These are phyloP conservation scores for Chascanopsetta lugubris DNA, from an alignment of 2,113 vertebrate species.

Conservation along the genomic window DNA sequence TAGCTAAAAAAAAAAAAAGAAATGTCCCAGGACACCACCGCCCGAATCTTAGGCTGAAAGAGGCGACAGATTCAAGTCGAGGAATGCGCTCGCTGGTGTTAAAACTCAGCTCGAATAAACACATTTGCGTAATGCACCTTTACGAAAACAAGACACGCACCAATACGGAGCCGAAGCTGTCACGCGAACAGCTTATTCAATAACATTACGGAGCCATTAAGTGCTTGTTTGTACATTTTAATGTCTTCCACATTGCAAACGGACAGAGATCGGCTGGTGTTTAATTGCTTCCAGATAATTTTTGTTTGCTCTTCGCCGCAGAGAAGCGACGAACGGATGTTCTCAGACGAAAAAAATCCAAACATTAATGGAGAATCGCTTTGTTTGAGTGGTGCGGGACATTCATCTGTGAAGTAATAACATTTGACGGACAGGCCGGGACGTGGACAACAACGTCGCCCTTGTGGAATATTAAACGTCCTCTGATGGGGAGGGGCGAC, in stretches of 20 bases:
- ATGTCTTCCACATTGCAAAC: conserved; percentile 38
- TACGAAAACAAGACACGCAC: too few species aligned
- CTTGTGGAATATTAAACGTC: conserved; percentile 56
- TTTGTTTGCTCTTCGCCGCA: conserved; percentile 15
- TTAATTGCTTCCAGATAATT: conserved; percentile 42
- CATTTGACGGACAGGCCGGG: conserved; percentile 48
- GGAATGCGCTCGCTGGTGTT: too few species aligned
- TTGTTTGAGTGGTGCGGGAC: neutral
- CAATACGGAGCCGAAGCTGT: neutral
- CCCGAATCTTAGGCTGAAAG: too few species aligned
- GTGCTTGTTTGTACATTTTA: conserved; percentile 30
- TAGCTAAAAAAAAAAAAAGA: too few species aligned
- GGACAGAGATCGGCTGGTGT: conserved; percentile 33
- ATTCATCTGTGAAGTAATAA: conserved; percentile 50
- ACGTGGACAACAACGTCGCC: conserved; percentile 28
- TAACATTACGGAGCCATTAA: conserved; percentile 20
- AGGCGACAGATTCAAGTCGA: too few species aligned
- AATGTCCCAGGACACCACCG: too few species aligned
- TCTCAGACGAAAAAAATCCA: conserved; percentile 14
- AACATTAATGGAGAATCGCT: neutral
- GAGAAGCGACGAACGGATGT: neutral
- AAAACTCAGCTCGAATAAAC: too few species aligned
- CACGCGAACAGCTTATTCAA: conserved; percentile 3
- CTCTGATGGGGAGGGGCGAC: conserved; percentile 43
- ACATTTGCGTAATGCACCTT: too few species aligned